Conservation (phyloP, 2,888 invertebrate genomes). For the Allacma fusca region DNA sequence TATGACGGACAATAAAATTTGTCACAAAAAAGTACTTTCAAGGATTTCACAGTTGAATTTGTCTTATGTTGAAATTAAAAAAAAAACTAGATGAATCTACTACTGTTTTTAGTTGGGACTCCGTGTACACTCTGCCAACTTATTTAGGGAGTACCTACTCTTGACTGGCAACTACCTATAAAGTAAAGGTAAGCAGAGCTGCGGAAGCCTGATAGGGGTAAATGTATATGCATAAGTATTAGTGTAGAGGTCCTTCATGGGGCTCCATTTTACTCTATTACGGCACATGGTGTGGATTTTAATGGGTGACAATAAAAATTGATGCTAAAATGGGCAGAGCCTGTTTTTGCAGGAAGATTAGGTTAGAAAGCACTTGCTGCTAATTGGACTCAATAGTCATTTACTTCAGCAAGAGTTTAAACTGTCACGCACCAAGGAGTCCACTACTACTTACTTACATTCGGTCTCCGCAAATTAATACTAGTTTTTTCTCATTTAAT, state of each 20-base stretch:
- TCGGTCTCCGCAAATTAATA: background rate
- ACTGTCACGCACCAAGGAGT: conserved; percentile 7
- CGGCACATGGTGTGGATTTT: too few species aligned
- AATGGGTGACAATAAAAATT: background rate
- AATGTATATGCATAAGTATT: too few species aligned
- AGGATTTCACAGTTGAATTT: background rate
- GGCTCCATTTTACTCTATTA: too few species aligned
- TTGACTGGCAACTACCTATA: too few species aligned
- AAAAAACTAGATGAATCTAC: too few species aligned
- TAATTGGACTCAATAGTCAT: background rate
- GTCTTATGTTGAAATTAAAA: background rate
- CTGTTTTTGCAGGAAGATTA: background rate
- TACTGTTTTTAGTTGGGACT: too few species aligned
- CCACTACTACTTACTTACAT: background rate
- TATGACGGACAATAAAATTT: conserved; percentile 1
- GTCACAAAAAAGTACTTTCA: background rate
- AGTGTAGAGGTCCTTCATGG: too few species aligned
- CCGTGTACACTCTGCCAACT: too few species aligned
- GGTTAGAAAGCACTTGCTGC: background rate
- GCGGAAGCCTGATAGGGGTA: too few species aligned
- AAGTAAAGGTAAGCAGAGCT: too few species aligned
- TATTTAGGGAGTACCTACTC: too few species aligned
- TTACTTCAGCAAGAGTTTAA: background rate
- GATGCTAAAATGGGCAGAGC: background rate
- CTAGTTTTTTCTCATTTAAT: conserved; percentile 12